These are phyloP conservation scores for Coecobrya sp. DNA, from an alignment of 2,888 invertebrate species.

Conservation along the genomic window DNA sequence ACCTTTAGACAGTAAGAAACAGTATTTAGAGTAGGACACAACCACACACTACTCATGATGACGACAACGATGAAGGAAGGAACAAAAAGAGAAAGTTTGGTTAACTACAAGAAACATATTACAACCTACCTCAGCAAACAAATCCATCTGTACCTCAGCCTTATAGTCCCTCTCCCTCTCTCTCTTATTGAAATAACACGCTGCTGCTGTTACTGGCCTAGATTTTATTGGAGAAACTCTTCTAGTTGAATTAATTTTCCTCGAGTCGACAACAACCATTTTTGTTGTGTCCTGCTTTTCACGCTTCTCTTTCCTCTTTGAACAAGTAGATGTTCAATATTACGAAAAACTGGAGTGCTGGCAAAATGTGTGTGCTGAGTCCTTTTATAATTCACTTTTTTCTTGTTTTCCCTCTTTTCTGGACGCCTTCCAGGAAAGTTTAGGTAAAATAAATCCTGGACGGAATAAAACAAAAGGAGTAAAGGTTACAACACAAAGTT, in stretches of 20 bases:
- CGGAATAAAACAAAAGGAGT: constrained; percentile 75
- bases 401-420: constrained; percentile 63
- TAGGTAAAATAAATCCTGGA: constrained; percentile 76
- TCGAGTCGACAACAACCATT: constrained; percentile 65
- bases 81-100: constrained; percentile 37
- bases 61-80: constrained; percentile 5
- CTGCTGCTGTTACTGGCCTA: constrained; percentile 38
- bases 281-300: constrained; percentile 69
- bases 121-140: constrained; percentile 31
- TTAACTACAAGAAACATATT: constrained; percentile 64
- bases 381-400: constrained; percentile 76
- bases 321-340: background rate
- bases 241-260: constrained; percentile 76
- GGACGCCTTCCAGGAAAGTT: constrained; percentile 79
- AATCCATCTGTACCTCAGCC: constrained; percentile 63
- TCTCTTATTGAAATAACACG: background rate
- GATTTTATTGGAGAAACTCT: constrained; percentile 63
- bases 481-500: constrained; percentile 56
- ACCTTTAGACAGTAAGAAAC: constrained; percentile 59
- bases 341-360: background rate
- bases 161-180: background rate
- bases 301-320: constrained; percentile 37
- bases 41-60: constrained; percentile 6
- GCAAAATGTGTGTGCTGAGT: constrained; percentile 33
- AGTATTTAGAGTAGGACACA: background rate